Percentiles rank a stretch among this genome's conserved stretches.
Evolutionary conservation across 2,113 vertebrate genomes (phyloP).

Genomic region (Corythornis cristatus): DNA sequence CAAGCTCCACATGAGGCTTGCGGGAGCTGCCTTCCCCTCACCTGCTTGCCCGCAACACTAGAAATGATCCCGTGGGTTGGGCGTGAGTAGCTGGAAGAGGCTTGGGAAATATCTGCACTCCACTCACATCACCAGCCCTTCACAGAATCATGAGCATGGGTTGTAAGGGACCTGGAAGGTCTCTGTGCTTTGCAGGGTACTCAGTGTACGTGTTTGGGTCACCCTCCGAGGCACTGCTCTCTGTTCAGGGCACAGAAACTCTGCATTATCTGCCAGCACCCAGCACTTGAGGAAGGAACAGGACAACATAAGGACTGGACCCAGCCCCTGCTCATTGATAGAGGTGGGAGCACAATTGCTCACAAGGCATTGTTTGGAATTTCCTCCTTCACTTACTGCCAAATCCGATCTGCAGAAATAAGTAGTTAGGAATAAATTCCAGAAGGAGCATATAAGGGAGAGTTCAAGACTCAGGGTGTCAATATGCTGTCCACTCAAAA

Average conservation of each 20-base stretch:
- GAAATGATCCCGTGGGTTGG: not conserved
- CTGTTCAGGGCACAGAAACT: not conserved
- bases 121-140: not conserved
- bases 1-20: not conserved
- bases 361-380: not conserved
- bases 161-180: no score
- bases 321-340: not conserved
- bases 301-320: not conserved
- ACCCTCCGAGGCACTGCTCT: not conserved
- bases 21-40: not conserved
- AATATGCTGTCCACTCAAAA: not conserved
- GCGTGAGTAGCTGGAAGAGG: not conserved
- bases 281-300: not conserved
- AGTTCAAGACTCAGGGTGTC: not conserved
- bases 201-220: accelerated
- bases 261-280: not conserved
- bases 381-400: not conserved
- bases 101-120: not conserved
- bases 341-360: not conserved
- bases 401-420: not conserved
- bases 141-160: no score
- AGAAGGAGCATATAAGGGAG: not conserved
- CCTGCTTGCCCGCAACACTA: accelerated
- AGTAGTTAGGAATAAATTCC: not conserved
- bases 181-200: no score